Base-by-base conservation (phyloP, 2,113 vertebrate species). In the Falcunculus frontatus region DNA sequence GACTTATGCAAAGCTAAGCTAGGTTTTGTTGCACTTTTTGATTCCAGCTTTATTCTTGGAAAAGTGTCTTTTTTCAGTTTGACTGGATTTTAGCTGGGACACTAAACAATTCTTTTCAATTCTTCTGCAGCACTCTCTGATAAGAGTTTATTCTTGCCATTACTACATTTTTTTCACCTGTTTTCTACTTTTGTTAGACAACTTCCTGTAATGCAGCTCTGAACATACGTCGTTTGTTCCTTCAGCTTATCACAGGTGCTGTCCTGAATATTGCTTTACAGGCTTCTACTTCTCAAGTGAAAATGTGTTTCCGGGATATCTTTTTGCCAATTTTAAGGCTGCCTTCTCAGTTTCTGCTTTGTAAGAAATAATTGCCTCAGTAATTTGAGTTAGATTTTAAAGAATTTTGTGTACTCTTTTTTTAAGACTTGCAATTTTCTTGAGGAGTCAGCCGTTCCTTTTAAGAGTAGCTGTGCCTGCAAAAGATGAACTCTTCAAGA, bases 381-480 rank as follows among this genome's bases (percentile, higher is more conserved):
- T 84, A 92, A 92, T 89, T 60, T 69, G 63, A 92, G 86, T 89
- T 80, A 56, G 44, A 57, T 84, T 94, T 93, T 69, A 70, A 83
- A 92, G 13, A 74, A 68, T 74, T 90, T 53, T 50, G 6, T 69
- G 30, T 39, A 13, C 21, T 39, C 30, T 49, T 67, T 63, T 63
- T 57, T 25, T 26, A 63, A 53, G n/a, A 63, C 77, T 67, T 81
- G 75, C 39, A 77, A 7, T 79, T 85, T 95, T 84, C 44, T 84
- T 64, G 39, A 78, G 76, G 35, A 86, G 59, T 90, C 79, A 95
- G 59, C 72, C 70, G 13, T 77, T 90, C 27, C 33, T 84, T 2
- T 53, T 41, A 35, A 39, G 53, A 87, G 39, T 42, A 76, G 59
- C 72, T 68, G 74, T 68, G 79, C 44, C 57, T 82, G 60, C 87